Evolutionary conservation across 2,888 invertebrate species (phyloP).

Genomic region (Iphiclides podalirius): DNA sequence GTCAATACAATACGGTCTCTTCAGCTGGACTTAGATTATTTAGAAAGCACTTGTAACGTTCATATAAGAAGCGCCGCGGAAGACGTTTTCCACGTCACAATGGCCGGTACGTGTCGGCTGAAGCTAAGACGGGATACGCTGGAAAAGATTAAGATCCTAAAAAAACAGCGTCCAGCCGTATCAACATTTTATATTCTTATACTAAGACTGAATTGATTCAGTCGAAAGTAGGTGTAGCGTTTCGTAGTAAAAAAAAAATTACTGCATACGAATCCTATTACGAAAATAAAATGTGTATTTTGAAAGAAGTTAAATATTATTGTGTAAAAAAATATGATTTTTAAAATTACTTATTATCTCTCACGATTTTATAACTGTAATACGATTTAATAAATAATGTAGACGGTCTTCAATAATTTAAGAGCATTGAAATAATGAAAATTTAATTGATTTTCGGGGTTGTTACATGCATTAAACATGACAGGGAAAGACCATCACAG

Average conservation of each 20-base stretch:
- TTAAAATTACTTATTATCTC: no score
- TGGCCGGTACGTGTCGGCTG: slow-evolving; percentile 76
- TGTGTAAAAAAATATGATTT: no score
- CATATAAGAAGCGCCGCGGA: slow-evolving; percentile 79
- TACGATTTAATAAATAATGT: no score
- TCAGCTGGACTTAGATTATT: slow-evolving; percentile 81
- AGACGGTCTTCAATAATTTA: not conserved
- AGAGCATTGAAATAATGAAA: not conserved
- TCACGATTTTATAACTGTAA: no score
- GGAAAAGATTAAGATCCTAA: slow-evolving; percentile 78
- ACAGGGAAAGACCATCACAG: slow-evolving; percentile 66
- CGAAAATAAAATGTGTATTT: no score
- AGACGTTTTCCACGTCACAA: slow-evolving; percentile 77
- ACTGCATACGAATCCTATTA: no score
- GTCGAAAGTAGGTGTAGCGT: slow-evolving; percentile 31
- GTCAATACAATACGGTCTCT: slow-evolving; percentile 81
- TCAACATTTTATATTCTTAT: slow-evolving; percentile 63
- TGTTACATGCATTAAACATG: slow-evolving; percentile 68
- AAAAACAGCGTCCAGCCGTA: slow-evolving; percentile 73
- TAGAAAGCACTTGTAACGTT: slow-evolving; percentile 82
- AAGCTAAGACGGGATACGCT: slow-evolving; percentile 68
- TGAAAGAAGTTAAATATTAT: no score
- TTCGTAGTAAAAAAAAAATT: no score
- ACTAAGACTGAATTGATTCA: slow-evolving; percentile 58
- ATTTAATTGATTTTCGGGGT: slow-evolving; percentile 21